Percentiles rank a stretch among this genome's conserved stretches.
Conservation (phyloP, 2,797 vertebrate species). For the Tangara arthus region DNA sequence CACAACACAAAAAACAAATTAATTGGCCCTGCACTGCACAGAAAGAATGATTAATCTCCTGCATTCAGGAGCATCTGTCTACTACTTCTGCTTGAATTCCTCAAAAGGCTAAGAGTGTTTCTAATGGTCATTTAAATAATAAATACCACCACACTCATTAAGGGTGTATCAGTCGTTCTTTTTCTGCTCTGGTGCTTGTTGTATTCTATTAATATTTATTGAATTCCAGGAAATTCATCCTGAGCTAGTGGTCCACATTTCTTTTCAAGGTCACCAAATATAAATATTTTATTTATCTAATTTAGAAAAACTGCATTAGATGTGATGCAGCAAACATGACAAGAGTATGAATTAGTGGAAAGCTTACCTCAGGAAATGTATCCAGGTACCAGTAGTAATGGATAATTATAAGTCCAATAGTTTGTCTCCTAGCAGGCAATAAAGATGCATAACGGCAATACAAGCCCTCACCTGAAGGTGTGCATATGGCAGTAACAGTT, state of each 20-base stretch:
- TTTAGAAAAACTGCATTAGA: slow-evolving; percentile 25
- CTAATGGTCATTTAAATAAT: slow-evolving; percentile 71
- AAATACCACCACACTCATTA: slow-evolving; percentile 56
- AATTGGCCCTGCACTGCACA: background rate
- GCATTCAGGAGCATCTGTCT: slow-evolving; percentile 42
- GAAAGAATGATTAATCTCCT: slow-evolving; percentile 32
- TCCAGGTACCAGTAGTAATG: slow-evolving; percentile 19
- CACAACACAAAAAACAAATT: background rate
- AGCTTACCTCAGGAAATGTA: slow-evolving; percentile 15
- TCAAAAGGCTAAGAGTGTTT: slow-evolving; percentile 54
- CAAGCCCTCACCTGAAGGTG: background rate
- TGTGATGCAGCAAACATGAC: slow-evolving; percentile 19
- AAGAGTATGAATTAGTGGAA: slow-evolving; percentile 36
- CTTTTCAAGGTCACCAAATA: slow-evolving; percentile 60
- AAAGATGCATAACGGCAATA: slow-evolving; percentile 21
- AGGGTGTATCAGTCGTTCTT: slow-evolving; percentile 34
- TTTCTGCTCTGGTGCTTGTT: slow-evolving; percentile 52
- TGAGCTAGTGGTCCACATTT: slow-evolving; percentile 26
- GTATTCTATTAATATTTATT: slow-evolving; percentile 70
- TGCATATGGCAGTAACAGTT: background rate
- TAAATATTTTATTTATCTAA: slow-evolving; percentile 68
- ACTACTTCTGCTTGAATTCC: slow-evolving; percentile 22
- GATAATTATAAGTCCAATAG: slow-evolving; percentile 43
- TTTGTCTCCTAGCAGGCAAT: slow-evolving; percentile 15
- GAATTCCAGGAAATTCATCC: slow-evolving; percentile 38